Evolutionary conservation across 2,113 vertebrate species (phyloP).

Genomic region (Campylomormyrus numenius): DNA sequence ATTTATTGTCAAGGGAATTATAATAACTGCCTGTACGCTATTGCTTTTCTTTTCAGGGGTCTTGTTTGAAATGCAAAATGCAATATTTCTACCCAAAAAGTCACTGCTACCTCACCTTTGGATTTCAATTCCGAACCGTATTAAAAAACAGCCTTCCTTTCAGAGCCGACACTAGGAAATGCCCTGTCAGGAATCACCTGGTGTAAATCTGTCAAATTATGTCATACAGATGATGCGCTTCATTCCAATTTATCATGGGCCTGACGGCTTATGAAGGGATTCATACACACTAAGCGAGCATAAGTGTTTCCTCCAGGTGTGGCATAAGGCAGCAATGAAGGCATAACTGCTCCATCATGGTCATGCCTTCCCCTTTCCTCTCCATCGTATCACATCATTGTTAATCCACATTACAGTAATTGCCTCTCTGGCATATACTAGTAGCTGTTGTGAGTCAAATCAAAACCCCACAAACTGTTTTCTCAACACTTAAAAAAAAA

Average conservation of each 20-base stretch:
- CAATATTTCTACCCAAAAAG: neutral
- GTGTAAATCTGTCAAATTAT: neutral
- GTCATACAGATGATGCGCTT: neutral
- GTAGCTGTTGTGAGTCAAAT: neutral
- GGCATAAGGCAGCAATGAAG: neutral
- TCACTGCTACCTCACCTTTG: neutral
- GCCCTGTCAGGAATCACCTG: neutral
- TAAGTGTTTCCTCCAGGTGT: neutral
- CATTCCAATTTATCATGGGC: neutral
- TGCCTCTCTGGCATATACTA: neutral
- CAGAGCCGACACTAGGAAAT: neutral
- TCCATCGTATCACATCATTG: neutral
- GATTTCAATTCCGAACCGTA: neutral
- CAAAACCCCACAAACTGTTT: neutral
- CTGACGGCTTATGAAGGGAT: slow-evolving; percentile 10
- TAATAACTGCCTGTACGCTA: neutral
- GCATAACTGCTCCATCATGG: neutral
- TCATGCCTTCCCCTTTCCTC: neutral
- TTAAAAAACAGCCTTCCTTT: neutral
- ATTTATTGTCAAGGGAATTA: neutral
- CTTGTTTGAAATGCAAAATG: neutral
- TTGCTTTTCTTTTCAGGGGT: neutral
- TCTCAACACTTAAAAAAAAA: neutral
- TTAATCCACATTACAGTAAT: neutral
- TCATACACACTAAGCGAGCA: neutral